Evolutionary conservation across 2,797 vertebrate species (phyloP), one percentile per base, ranked within the genome.

Genomic region (Corythornis leucogaster): DNA sequence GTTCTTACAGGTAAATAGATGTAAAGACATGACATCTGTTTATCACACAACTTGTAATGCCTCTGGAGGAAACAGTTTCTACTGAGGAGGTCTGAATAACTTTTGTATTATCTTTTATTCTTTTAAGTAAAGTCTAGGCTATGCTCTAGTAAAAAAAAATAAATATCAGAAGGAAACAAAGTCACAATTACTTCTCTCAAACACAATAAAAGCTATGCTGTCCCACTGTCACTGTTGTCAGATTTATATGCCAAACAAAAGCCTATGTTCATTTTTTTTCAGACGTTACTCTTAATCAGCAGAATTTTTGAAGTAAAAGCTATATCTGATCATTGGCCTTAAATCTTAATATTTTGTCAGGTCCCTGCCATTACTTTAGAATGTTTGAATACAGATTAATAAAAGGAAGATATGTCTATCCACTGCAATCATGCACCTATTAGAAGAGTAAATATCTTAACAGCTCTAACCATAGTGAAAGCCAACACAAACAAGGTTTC

Each of bases 301-400:
- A n/a, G 67, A 61, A 90, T 90, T 11, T 15, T 90, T 80, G 45
- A 80, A 86, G 90, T 84, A 81, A 90, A 91, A 67, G 9, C 30
- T 69, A 5, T 61, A 51, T 76, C 62, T 79, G 24, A 69, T 81
- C 80, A 68, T 66, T 74, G 75, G 55, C 55, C 11, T 71, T 91
- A 81, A 83, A 89, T 90, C 38, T 61, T 92, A 86, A 88, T 86
- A 70, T 54, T 10, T 76, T 91, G 53, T 86, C 67, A 67, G 59
- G 31, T 80, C 21, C 9, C 28, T 88, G 43, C 20, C 54, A 42
- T 77, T 89, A 62, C 66, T 83, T 88, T 55, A 76, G 15, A 38
- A 71, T 80, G 38, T 80, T 88, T 95, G 91, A 94, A 88, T 64
- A 86, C 30, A 82, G 70, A 81, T 88, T 81, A 86, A 70, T 64